Percentiles rank a stretch among this genome's conserved stretches.
Evolutionary conservation across 2,797 vertebrate species (phyloP).

Genomic region (Perodicticus potto): DNA sequence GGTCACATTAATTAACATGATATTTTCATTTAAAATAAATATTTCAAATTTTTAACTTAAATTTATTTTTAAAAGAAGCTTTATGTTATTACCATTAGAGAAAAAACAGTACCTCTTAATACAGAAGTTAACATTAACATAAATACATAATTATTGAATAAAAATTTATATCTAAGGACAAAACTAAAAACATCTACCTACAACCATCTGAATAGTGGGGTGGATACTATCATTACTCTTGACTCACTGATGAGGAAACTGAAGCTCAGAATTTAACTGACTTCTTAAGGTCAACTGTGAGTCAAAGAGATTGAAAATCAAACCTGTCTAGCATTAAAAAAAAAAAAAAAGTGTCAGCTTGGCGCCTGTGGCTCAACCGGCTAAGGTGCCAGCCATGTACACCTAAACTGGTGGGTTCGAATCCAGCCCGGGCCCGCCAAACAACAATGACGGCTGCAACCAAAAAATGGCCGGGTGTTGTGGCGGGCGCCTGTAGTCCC

Average conservation of each 20-base stretch:
- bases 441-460: no score
- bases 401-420: no score
- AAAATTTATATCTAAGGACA: background rate
- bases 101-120: background rate
- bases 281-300: background rate
- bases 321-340: background rate
- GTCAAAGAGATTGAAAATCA: slow-evolving; percentile 6
- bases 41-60: background rate
- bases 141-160: background rate
- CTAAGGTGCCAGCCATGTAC: no score
- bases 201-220: background rate
- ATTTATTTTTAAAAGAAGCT: slow-evolving; percentile 36
- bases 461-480: no score
- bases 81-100: background rate
- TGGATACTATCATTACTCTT: background rate
- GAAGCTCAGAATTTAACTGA: background rate
- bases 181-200: background rate
- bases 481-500: no score
- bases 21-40: slow-evolving; percentile 50
- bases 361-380: no score
- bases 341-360: no score
- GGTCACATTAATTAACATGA: background rate
- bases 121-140: background rate
- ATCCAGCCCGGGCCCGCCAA: no score
- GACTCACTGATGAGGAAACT: background rate